Evolutionary conservation across 2,888 invertebrate species (phyloP).

Genomic region (Gryllus longicercus): DNA sequence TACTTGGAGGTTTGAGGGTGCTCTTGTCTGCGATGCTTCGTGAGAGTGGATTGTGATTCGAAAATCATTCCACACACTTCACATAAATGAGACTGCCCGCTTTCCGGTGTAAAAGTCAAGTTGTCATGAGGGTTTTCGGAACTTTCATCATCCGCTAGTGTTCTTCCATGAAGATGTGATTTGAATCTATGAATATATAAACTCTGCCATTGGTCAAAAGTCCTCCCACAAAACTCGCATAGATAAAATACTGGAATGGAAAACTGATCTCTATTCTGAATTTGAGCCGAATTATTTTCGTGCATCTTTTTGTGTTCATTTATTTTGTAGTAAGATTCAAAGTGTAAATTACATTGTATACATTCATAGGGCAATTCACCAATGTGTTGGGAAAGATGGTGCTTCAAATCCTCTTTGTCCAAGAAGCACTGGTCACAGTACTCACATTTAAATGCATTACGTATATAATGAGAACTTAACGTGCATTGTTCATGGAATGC

Average conservation of each 20-base stretch:
- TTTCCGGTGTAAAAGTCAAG: background rate
- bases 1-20: background rate
- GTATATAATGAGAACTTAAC: background rate
- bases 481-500: background rate
- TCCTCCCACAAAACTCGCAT: conserved; percentile 27
- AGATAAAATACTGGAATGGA: conserved; percentile 24
- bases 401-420: conserved; percentile 19
- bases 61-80: conserved; percentile 19
- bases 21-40: background rate
- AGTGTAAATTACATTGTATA: conserved; percentile 10
- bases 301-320: conserved; percentile 23
- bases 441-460: conserved; percentile 23
- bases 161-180: background rate
- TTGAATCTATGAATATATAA: conserved; percentile 22
- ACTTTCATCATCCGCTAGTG: background rate
- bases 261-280: background rate
- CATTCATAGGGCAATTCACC: conserved; percentile 19
- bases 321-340: conserved; percentile 23
- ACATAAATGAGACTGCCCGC: background rate
- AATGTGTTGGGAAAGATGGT: background rate
- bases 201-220: conserved; percentile 23
- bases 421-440: conserved; percentile 27
- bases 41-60: background rate
- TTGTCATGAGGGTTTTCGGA: background rate
- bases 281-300: background rate